Evolutionary conservation across 2,113 vertebrate species (phyloP), one percentile per base, ranked within the genome.

Genomic region (Thamnophis sirtalis): DNA sequence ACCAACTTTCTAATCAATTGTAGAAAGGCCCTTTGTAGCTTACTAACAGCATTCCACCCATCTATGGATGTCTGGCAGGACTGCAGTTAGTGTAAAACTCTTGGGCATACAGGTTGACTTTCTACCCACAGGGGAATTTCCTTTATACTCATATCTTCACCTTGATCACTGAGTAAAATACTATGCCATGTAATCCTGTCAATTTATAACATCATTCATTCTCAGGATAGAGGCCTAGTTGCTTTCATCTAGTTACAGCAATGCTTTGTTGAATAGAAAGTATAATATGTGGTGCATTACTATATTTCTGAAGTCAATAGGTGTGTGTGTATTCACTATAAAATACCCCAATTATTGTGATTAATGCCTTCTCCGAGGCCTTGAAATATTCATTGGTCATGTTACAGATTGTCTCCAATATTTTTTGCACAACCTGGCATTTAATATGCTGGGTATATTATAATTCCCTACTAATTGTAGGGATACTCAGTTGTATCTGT

Each of bases 351-450:
- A 96, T 97, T 96, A 95, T 92, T 95, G 24, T 93, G 97, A 97
- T 96, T 96, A 96, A 96, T 97, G 89, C 89, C 95, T 95, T 96
- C 90, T 96, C 85, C 38, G 94, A 95, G 97, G 90, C 90, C 90
- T 28, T 95, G 93, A 94, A 88, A 95, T 96, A 96, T 93, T 97
- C 97, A 96, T 97, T 97, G 96, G 97, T 96, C 94, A 96, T 24
- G 73, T 95, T 97, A 73, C 92, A 96, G 91, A 96, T 94, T 95
- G 73, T 93, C 91, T 93, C 58, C 94, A 96, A 93, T 90, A 94
- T 96, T 97, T 96, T 88, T 93, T 96, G 49, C 86, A 93, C 63
- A 96, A 95, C 84, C 90, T 96, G 89, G 88, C 91, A 68, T 95
- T 96, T 96, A 97, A 94, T 93, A 58, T 94, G 56, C 60, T 95